Evolutionary conservation across 2,113 vertebrate species (phyloP).

Genomic region (Oreocharis arfaki): DNA sequence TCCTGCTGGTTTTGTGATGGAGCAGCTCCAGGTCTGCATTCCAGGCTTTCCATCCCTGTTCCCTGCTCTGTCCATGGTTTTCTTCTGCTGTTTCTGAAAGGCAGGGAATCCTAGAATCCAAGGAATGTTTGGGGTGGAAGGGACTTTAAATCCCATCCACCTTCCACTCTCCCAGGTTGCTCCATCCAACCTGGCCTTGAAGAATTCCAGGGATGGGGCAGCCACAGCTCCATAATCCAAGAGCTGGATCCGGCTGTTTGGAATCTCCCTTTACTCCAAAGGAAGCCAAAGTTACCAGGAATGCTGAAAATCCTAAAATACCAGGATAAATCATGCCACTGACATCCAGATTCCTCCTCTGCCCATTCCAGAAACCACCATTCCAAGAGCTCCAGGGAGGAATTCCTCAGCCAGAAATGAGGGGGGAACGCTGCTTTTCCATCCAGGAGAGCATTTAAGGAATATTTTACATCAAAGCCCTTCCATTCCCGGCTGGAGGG

Average conservation of each 20-base stretch:
- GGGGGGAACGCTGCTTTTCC: neutral
- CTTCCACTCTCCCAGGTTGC: neutral
- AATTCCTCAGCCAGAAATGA: neutral
- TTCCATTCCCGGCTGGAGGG: neutral
- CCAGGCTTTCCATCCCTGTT: neutral
- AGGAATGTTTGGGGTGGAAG: neutral
- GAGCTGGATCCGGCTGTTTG: neutral
- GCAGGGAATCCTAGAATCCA: neutral
- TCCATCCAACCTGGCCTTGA: neutral
- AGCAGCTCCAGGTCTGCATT: neutral
- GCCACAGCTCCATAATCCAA: too few relatives aligned
- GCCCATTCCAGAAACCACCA: neutral
- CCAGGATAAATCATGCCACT: neutral
- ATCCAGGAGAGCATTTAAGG: conserved; percentile 14
- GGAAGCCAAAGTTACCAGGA: accelerated
- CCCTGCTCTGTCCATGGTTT: neutral
- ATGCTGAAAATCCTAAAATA: neutral
- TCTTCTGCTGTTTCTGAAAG: neutral
- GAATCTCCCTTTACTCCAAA: neutral
- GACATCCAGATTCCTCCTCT: neutral
- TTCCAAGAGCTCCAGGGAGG: neutral
- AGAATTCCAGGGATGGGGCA: neutral
- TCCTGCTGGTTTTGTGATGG: accelerated
- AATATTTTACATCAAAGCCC: conserved; percentile 2
- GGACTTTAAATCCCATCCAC: neutral